Percentiles rank a stretch among this genome's conserved stretches.
These are phyloP conservation scores for Crioceris asparagi DNA, from an alignment of 2,888 invertebrate species.

Conservation along the genomic window DNA sequence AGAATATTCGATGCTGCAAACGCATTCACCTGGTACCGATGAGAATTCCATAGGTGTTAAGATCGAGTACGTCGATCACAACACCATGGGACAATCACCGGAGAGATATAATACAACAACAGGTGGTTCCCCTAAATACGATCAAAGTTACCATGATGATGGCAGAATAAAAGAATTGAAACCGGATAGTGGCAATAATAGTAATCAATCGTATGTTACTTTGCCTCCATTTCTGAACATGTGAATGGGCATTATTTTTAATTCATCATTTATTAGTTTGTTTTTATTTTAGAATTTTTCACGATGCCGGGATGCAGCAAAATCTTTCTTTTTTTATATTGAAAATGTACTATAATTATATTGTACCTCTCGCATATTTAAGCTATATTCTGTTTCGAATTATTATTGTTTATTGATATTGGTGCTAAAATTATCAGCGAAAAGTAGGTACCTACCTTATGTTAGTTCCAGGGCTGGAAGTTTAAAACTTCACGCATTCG, in stretches of 20 bases:
- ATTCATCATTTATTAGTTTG: background rate
- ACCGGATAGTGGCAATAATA: constrained; percentile 29
- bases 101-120: constrained; percentile 42
- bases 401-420: too few relatives aligned
- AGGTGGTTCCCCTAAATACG: constrained; percentile 48
- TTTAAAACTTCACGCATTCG: too few relatives aligned
- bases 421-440: too few relatives aligned
- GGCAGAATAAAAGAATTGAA: constrained; percentile 34
- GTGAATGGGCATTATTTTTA: constrained; percentile 19
- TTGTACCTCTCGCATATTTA: too few relatives aligned
- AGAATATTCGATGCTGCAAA: constrained; percentile 55
- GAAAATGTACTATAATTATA: too few relatives aligned
- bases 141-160: constrained; percentile 41
- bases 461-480: too few relatives aligned
- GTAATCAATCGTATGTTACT: constrained; percentile 53
- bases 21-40: constrained; percentile 46
- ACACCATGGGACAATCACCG: constrained; percentile 34
- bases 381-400: too few relatives aligned
- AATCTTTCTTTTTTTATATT: too few relatives aligned
- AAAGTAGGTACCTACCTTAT: too few relatives aligned
- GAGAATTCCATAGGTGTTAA: constrained; percentile 37
- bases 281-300: too few relatives aligned
- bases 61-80: constrained; percentile 39
- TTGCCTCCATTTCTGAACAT: constrained; percentile 70
- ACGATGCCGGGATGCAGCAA: too few relatives aligned